Evolutionary conservation across 2,797 vertebrate genomes (phyloP).

Genomic region (Arctocebus calabarensis): DNA sequence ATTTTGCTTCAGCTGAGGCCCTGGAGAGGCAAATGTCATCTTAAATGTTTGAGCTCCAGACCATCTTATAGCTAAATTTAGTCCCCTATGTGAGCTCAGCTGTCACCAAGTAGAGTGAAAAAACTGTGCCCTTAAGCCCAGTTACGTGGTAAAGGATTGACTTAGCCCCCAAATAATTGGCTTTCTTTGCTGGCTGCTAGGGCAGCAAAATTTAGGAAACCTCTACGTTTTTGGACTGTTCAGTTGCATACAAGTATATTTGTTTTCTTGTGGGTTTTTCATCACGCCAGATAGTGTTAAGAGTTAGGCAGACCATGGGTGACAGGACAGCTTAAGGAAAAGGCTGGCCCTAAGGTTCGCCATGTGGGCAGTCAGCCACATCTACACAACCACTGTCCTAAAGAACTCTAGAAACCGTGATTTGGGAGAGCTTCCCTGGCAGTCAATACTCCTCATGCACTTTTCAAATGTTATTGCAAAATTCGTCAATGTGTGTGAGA

Average conservation of each 20-base stretch:
- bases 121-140: neutral
- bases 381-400: neutral
- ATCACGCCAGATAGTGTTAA: neutral
- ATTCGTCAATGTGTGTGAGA: too few species aligned
- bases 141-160: neutral
- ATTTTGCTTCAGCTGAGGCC: neutral
- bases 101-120: neutral
- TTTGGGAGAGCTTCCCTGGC: neutral
- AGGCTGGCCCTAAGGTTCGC: neutral
- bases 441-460: neutral
- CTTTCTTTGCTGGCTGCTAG: neutral
- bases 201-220: neutral
- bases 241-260: neutral
- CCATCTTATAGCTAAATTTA: neutral
- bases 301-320: too few species aligned
- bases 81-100: neutral
- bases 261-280: neutral
- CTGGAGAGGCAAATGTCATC: neutral
- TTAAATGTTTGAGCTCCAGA: neutral
- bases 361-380: neutral
- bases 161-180: neutral
- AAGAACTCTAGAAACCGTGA: neutral
- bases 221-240: neutral
- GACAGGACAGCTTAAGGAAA: neutral
- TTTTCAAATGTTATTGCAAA: neutral